Percentiles rank a stretch among this genome's conserved stretches.
Evolutionary conservation across 2,113 vertebrate species (phyloP).

Genomic region (Tragulus kanchil): DNA sequence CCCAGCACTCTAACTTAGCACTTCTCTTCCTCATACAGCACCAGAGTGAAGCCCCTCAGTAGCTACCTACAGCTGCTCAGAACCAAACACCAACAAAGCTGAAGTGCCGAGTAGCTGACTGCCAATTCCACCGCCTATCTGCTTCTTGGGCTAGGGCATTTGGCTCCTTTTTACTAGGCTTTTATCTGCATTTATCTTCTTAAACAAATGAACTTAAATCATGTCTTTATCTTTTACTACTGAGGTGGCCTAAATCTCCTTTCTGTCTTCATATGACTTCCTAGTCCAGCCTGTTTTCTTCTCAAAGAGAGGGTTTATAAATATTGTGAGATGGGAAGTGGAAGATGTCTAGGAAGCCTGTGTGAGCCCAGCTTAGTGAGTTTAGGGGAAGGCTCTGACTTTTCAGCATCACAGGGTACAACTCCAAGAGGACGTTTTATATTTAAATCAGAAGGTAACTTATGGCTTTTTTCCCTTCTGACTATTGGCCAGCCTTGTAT

Average conservation of each 20-base stretch:
- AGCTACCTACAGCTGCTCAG: not conserved
- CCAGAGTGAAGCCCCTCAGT: not conserved
- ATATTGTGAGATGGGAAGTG: slow-evolving; percentile 66
- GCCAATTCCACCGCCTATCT: slow-evolving; percentile 51
- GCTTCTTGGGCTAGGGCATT: slow-evolving; percentile 63
- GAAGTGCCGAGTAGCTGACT: not conserved
- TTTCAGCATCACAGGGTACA: slow-evolving; percentile 52
- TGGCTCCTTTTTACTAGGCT: slow-evolving; percentile 70
- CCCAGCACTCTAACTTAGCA: not conserved
- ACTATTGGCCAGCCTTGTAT: not conserved
- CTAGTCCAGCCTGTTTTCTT: slow-evolving; percentile 69
- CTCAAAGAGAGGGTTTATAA: slow-evolving; percentile 65
- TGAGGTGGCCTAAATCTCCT: slow-evolving; percentile 49
- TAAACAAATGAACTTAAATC: slow-evolving; percentile 80
- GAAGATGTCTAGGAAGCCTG: slow-evolving; percentile 64
- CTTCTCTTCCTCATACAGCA: not conserved
- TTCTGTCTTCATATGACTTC: slow-evolving; percentile 66
- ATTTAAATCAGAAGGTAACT: slow-evolving; percentile 18
- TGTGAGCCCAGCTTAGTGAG: not conserved
- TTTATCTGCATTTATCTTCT: slow-evolving; percentile 79
- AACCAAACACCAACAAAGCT: not conserved
- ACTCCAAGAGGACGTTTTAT: slow-evolving; percentile 43
- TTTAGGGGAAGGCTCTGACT: slow-evolving; percentile 31
- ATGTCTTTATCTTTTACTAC: slow-evolving; percentile 67
- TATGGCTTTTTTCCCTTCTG: not conserved